These are phyloP conservation scores for Limenitis camilla DNA, from an alignment of 2,888 invertebrate genomes.

Conservation along the genomic window DNA sequence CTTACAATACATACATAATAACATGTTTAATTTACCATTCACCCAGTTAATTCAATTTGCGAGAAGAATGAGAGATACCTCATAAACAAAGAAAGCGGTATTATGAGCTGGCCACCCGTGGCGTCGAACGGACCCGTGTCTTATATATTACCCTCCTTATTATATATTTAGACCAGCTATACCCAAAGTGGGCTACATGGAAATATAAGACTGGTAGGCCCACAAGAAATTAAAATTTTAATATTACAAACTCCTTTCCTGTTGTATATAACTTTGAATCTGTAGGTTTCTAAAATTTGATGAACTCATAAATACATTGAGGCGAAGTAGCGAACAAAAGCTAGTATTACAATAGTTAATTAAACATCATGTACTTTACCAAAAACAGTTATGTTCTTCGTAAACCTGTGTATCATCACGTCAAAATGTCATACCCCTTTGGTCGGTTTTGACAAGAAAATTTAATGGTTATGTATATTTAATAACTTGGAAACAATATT, in stretches of 20 bases:
- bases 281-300: too few species aligned
- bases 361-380: background rate
- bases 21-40: slow-evolving; percentile 4
- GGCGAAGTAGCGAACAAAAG: too few species aligned
- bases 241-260: too few species aligned
- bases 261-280: too few species aligned
- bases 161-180: slow-evolving; percentile 4
- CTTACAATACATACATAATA: background rate
- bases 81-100: slow-evolving; percentile 7
- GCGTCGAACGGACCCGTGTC: slow-evolving; percentile 6
- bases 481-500: too few species aligned
- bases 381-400: background rate
- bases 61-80: slow-evolving; percentile 14
- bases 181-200: background rate
- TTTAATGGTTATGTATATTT: background rate
- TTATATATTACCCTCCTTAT: slow-evolving; percentile 16
- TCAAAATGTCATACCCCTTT: background rate
- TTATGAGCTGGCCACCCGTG: slow-evolving; percentile 18
- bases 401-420: background rate
- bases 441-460: background rate
- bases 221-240: too few species aligned
- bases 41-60: slow-evolving; percentile 16
- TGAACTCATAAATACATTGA: too few species aligned
- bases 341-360: too few species aligned
- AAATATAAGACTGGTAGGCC: too few species aligned